Base-by-base conservation (phyloP, 2,113 vertebrate species). In the Melanostigma gelatinosum region DNA sequence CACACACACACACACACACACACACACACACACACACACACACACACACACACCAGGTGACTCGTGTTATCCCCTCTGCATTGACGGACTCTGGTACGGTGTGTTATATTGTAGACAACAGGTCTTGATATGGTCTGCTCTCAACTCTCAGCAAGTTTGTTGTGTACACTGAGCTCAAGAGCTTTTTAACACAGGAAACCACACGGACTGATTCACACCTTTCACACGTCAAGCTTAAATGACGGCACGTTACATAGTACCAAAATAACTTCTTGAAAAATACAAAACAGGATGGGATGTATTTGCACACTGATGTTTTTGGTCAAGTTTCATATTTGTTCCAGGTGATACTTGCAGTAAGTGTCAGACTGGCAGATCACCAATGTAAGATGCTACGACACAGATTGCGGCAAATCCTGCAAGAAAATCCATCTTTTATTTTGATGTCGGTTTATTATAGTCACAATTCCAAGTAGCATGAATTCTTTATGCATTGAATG, bases 171-270 rank as follows among this genome's bases (percentile, higher is more conserved):
- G 10, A 9, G 22, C 18, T 6, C 3, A 50, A 24, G 24, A 71
- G 13, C 22, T n/a, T 85, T 64, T 85, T 64, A 60, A 69, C 63
- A 66, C 82, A 73, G 78, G 75, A 84, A 79, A 85, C 72, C 67
- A 76, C 61, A 76, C 10, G 6, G 44, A 22, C n/a, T 68, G 15
- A 42, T 36, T 24, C 3, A 18, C 5, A 40, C 8, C 50, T 70
- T 1, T 34, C 34, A 34, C 34, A 6, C 34, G 34, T 5, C 64
- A 36, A 36, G 4, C 20, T 46, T 11, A 54, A 55, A 34, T 48
- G 11, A 29, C 18, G 15, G 18, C 4, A 13, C 20, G 4, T 46
- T n/a, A 1, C 24, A n/a, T 58, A 9, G 44, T 44, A 5, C 18
- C 8, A 52, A 1, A 44, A 44, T 44, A 44, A 22, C 24, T 29